A percentile compares a stretch with the other conserved stretches of the same genome.
These are phyloP conservation scores for Drosophila pallidifrons DNA, from an alignment of 1,140 invertebrate species.

Conservation along the genomic window DNA sequence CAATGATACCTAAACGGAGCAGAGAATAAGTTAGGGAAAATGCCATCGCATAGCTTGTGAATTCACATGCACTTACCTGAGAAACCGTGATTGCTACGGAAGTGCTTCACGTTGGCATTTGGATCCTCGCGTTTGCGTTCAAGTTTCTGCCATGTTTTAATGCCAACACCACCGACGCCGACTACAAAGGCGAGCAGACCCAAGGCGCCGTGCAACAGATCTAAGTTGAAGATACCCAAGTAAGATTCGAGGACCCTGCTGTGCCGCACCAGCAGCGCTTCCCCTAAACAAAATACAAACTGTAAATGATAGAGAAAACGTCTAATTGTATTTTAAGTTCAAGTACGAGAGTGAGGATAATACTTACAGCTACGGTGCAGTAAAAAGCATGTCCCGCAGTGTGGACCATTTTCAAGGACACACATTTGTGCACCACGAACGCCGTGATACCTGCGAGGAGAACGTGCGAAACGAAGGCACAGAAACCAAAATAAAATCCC, in stretches of 20 bases:
- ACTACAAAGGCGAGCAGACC: conserved; percentile 56
- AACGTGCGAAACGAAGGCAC: conserved; percentile 61
- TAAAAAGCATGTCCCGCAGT: conserved; percentile 78
- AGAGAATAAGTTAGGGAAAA: conserved; percentile 28
- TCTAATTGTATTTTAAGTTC: not conserved
- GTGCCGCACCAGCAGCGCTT: conserved; percentile 70
- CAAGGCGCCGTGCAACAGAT: conserved; percentile 58
- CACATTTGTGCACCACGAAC: conserved; percentile 65
- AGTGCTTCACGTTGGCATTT: conserved; percentile 58
- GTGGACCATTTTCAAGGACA: conserved; percentile 71
- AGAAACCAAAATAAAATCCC: conserved; percentile 65
- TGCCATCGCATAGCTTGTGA: conserved; percentile 33
- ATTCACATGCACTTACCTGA: conserved; percentile 48
- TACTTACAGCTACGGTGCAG: conserved; percentile 79
- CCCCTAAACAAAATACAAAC: conserved; percentile 77
- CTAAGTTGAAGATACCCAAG: conserved; percentile 46
- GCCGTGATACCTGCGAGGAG: conserved; percentile 65
- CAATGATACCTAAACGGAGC: conserved; percentile 55
- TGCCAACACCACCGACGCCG: conserved; percentile 58
- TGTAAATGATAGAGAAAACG: conserved; percentile 13
- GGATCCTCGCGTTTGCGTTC: conserved; percentile 71
- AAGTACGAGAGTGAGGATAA: not conserved
- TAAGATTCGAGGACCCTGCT: conserved; percentile 44
- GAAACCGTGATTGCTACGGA: conserved; percentile 68
- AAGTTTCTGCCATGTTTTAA: conserved; percentile 66